A percentile compares a stretch with the other conserved stretches of the same genome.
Conservation (phyloP, 1,140 invertebrate genomes). For the Cardiocondyla obscurior region DNA sequence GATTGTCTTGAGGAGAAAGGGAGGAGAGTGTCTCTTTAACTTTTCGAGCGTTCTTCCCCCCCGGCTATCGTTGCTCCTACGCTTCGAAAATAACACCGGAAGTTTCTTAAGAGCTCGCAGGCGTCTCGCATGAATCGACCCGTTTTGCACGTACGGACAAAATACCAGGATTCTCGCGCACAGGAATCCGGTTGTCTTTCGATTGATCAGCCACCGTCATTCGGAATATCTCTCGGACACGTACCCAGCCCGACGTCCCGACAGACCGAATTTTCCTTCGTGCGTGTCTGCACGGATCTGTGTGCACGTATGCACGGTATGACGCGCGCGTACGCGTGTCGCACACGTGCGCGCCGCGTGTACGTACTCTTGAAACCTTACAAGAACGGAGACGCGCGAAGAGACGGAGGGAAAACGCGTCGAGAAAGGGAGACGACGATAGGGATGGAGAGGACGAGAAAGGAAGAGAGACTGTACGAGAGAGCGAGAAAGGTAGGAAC, state of each 20-base stretch:
- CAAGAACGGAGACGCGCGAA: conserved; percentile 65
- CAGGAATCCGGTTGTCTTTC: conserved; percentile 60
- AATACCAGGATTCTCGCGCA: conserved; percentile 35
- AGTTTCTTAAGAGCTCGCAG: conserved; percentile 34
- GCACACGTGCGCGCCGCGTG: conserved; percentile 26
- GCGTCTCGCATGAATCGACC: conserved; percentile 52
- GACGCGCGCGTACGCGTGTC: conserved; percentile 1
- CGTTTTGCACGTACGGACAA: conserved; percentile 15
- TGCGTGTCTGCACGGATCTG: background rate
- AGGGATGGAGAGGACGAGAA: background rate
- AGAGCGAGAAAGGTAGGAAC: conserved; percentile 26
- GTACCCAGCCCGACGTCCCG: conserved; percentile 68
- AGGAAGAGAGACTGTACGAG: conserved; percentile 5
- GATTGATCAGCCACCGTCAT: conserved; percentile 74
- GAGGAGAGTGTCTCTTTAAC: conserved; percentile 44
- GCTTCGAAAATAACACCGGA: conserved; percentile 49
- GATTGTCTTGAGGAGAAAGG: conserved; percentile 13
- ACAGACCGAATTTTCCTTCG: conserved; percentile 60
- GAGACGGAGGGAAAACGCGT: conserved; percentile 18
- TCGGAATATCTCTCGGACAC: conserved; percentile 70
- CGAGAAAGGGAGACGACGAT: conserved; percentile 1
- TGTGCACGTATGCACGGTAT: background rate
- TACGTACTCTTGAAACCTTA: conserved; percentile 49
- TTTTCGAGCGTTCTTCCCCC: conserved; percentile 8
- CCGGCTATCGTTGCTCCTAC: background rate